Conservation (phyloP, 2,888 invertebrate species). For the Erannis defoliaria region DNA sequence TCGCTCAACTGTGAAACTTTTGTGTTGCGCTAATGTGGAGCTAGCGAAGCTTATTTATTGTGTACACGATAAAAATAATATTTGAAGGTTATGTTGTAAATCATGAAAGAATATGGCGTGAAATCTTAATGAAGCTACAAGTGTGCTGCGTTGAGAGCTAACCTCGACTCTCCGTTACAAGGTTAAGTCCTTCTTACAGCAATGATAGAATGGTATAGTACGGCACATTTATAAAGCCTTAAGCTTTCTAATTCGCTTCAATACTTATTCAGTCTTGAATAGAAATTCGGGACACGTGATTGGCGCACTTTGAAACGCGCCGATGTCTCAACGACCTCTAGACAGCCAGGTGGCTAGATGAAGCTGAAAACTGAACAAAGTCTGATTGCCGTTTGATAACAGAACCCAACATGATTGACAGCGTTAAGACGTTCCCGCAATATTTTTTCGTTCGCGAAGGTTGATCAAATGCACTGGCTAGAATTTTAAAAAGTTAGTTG, state of each 20-base stretch:
- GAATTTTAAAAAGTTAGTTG: slow-evolving; percentile 16
- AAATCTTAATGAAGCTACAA: slow-evolving; percentile 34
- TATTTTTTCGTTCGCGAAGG: slow-evolving; percentile 69
- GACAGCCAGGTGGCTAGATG: slow-evolving; percentile 73
- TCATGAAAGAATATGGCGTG: slow-evolving; percentile 16
- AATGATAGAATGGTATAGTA: neutral
- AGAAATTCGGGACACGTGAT: slow-evolving; percentile 61
- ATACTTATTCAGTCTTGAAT: slow-evolving; percentile 13
- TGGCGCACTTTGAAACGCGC: slow-evolving; percentile 61
- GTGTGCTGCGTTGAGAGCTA: slow-evolving; percentile 23
- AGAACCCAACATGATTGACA: slow-evolving; percentile 54
- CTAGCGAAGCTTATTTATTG: slow-evolving; percentile 20
- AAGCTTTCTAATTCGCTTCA: neutral
- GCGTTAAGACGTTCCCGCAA: slow-evolving; percentile 44
- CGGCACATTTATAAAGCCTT: neutral
- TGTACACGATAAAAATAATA: slow-evolving; percentile 16
- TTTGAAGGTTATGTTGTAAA: slow-evolving; percentile 12
- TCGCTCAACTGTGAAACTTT: slow-evolving; percentile 27
- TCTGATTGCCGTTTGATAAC: slow-evolving; percentile 66
- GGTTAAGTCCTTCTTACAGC: slow-evolving; percentile 1
- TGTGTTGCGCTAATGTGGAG: slow-evolving; percentile 19
- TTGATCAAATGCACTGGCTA: slow-evolving; percentile 49
- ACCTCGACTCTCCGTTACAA: slow-evolving; percentile 21
- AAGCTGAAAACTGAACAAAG: slow-evolving; percentile 53
- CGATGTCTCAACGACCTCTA: slow-evolving; percentile 71